These are phyloP conservation scores for Acanthisitta chloris DNA, from an alignment of 2,113 vertebrate genomes.

Conservation along the genomic window DNA sequence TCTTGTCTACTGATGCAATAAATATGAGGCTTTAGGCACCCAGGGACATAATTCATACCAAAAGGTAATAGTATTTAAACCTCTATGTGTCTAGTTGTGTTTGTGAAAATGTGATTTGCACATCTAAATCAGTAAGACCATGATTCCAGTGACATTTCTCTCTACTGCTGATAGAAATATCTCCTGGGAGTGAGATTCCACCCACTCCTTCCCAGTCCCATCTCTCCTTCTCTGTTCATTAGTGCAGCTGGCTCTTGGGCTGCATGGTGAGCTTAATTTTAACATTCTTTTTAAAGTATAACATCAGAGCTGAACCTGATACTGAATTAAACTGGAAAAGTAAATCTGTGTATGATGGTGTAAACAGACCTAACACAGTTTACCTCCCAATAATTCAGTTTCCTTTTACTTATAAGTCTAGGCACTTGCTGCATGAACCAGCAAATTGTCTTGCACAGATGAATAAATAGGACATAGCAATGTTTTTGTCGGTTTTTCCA, in stretches of 20 bases:
- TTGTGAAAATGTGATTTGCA: background rate
- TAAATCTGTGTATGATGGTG: background rate
- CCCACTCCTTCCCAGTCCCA: background rate
- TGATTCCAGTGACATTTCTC: background rate
- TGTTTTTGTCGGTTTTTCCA: background rate
- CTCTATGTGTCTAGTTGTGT: background rate
- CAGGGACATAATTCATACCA: background rate
- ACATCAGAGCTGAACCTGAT: background rate
- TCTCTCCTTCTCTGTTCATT: background rate
- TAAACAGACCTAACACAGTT: background rate
- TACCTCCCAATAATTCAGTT: background rate
- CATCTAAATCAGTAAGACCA: background rate
- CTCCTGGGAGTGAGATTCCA: background rate
- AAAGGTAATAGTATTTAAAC: background rate
- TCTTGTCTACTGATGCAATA: background rate
- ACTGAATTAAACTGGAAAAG: background rate
- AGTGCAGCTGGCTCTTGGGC: background rate
- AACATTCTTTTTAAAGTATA: background rate
- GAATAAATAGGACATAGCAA: background rate
- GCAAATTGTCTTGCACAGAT: background rate
- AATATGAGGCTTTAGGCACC: background rate
- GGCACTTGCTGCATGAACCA: background rate
- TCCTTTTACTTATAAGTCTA: background rate
- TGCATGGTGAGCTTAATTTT: background rate
- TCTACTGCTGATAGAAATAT: background rate